Evolutionary conservation across 2,888 invertebrate species (phyloP), one percentile per base, ranked within the genome.

Genomic region (Metellina segmentata): DNA sequence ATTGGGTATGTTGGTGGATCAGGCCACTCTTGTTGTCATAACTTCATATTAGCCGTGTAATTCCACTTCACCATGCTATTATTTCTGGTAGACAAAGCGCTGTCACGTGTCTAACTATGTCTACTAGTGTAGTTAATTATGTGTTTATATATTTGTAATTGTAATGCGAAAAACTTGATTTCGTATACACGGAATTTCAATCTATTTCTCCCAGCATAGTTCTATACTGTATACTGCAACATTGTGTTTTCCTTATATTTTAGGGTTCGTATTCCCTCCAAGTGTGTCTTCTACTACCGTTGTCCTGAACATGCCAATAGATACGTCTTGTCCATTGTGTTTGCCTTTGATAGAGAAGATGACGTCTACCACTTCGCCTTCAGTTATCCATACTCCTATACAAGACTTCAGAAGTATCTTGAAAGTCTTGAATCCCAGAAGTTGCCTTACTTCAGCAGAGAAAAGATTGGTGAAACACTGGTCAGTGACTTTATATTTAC

Each of bases 301-400:
- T 99, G 99, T 1, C 96, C 97, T 11, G 96, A 97, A 92, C 99
- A 99, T 95, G 94, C 95, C 93, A 97, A 97, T 90, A 97, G 99
- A 94, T 98, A 98, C 95, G 97, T 99, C 53, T 96, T 99, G 92
- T 98, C 98, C 94, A 97, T 99, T 94, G 97, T 98, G 0, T 99
- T 99, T 95, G 97, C 97, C 49, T 99, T 99, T 94, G 99, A 99
- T 95, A 97, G 97, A 88, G 98, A 99, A 94, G 98, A 98, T 94
- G 99, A 99, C 94, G 96, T 98, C 0, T 99, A 98, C 94, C 99
- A 99, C 95, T 99, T 99, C 95, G 97, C 98, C 0, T 96, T 99
- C 94, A 97, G 97, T 51, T 98, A 97, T 93, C 99, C 99, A 0
- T 99, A 99, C 95, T 98, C 98, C n/a, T 99, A 99, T 95, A 97